Evolutionary conservation across 2,797 vertebrate genomes (phyloP).

Genomic region (Echeneis naucrates): DNA sequence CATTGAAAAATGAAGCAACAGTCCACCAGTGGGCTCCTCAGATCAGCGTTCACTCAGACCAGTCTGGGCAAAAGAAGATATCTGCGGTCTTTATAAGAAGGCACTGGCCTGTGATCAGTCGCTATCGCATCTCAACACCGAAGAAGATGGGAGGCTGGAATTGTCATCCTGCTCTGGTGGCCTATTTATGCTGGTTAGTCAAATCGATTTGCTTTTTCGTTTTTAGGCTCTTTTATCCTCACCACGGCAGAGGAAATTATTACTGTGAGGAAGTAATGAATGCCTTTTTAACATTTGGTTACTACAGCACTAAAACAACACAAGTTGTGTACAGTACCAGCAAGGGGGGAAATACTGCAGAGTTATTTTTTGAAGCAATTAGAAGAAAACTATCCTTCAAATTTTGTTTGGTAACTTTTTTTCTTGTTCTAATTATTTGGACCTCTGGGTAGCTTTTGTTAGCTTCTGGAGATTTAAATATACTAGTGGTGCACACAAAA

Average conservation of each 20-base stretch:
- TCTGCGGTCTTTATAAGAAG: slow-evolving; percentile 8
- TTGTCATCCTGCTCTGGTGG: slow-evolving; percentile 45
- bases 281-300: not conserved
- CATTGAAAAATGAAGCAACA: slow-evolving; percentile 44
- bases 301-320: not conserved
- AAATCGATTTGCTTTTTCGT: slow-evolving; percentile 31
- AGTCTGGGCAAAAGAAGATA: slow-evolving; percentile 38
- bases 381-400: not conserved
- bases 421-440: not conserved
- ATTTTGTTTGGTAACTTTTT: not conserved
- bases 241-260: slow-evolving; percentile 18
- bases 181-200: slow-evolving; percentile 43
- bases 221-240: slow-evolving; percentile 7
- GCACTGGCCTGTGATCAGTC: slow-evolving; percentile 57
- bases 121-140: slow-evolving; percentile 19
- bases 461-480: slow-evolving; percentile 5
- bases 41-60: slow-evolving; percentile 50
- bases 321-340: not conserved
- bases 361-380: slow-evolving; percentile 4
- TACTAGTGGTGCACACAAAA: not conserved
- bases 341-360: not conserved
- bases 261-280: slow-evolving; percentile 19
- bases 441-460: not conserved
- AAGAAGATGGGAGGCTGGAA: slow-evolving; percentile 52
- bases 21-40: slow-evolving; percentile 40